Conservation (phyloP, 2,797 vertebrate species). For the Pangasius krempfi region DNA sequence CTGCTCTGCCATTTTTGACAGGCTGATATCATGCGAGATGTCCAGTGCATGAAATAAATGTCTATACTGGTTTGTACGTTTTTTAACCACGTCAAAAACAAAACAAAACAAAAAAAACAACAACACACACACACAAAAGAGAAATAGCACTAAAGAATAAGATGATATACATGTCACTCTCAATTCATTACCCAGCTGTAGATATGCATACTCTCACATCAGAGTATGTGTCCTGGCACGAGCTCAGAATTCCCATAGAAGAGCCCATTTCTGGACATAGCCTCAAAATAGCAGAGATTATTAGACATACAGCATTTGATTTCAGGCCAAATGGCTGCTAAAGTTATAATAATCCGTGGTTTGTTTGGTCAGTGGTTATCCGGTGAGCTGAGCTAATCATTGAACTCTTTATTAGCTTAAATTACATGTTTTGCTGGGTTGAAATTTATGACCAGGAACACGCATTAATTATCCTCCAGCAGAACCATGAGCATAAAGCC, state of each 20-base stretch:
- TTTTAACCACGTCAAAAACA: neutral
- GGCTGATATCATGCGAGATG: neutral
- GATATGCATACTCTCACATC: neutral
- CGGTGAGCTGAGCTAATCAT: constrained; percentile 16
- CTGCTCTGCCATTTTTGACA: neutral
- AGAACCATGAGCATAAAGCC: neutral
- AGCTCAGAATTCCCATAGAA: neutral
- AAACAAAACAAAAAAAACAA: neutral
- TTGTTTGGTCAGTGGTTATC: constrained; percentile 20
- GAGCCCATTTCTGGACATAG: neutral
- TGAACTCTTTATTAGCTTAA: constrained; percentile 22
- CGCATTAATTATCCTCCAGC: constrained; percentile 5
- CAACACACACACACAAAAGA: neutral
- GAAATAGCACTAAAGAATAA: neutral
- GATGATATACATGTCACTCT: neutral
- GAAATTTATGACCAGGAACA: constrained; percentile 20
- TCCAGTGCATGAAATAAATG: neutral
- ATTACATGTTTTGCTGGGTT: constrained; percentile 12
- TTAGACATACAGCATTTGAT: neutral
- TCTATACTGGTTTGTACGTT: neutral
- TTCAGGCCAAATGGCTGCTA: constrained; percentile 5
- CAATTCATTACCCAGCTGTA: neutral
- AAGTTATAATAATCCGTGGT: constrained; percentile 21
- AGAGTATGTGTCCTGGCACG: neutral
- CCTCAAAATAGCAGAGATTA: neutral